A percentile compares a stretch with the other conserved stretches of the same genome.
These are phyloP conservation scores for Plusia festucae DNA, from an alignment of 2,888 invertebrate species.

Conservation along the genomic window DNA sequence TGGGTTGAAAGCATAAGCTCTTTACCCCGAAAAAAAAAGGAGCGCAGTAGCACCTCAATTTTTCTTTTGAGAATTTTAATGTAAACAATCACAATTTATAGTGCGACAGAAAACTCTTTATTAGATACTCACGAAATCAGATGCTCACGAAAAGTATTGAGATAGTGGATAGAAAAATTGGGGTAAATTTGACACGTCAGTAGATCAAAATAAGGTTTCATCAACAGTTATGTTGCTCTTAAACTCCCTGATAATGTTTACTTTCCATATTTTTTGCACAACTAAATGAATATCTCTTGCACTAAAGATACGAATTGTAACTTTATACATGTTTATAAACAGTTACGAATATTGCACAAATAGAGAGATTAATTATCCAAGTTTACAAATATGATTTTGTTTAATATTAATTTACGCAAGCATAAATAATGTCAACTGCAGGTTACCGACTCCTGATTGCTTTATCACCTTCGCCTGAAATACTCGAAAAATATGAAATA, in stretches of 20 bases:
- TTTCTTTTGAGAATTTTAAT: too few species aligned
- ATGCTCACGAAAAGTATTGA: too few species aligned
- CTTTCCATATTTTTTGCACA: not conserved
- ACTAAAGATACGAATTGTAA: conserved; percentile 21
- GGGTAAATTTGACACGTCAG: too few species aligned
- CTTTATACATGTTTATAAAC: conserved; percentile 32
- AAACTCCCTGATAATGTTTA: too few species aligned
- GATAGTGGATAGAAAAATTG: too few species aligned
- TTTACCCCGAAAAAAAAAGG: too few species aligned
- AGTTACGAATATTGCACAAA: conserved; percentile 21
- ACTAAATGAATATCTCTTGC: not conserved
- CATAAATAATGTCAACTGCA: conserved; percentile 19
- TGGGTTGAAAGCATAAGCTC: too few species aligned
- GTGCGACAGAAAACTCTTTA: too few species aligned
- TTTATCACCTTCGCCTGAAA: conserved; percentile 9
- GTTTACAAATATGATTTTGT: conserved; percentile 36
- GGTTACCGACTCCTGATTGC: conserved; percentile 27
- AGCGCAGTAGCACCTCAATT: too few species aligned
- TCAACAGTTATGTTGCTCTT: too few species aligned
- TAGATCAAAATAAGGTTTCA: not conserved
- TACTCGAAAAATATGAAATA: not conserved
- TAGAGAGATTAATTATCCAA: conserved; percentile 28
- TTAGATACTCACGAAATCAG: too few species aligned
- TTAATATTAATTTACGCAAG: not conserved
- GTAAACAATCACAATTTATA: too few species aligned